These are phyloP conservation scores for Andrena flavipes DNA, from an alignment of 2,888 invertebrate genomes.

Conservation along the genomic window DNA sequence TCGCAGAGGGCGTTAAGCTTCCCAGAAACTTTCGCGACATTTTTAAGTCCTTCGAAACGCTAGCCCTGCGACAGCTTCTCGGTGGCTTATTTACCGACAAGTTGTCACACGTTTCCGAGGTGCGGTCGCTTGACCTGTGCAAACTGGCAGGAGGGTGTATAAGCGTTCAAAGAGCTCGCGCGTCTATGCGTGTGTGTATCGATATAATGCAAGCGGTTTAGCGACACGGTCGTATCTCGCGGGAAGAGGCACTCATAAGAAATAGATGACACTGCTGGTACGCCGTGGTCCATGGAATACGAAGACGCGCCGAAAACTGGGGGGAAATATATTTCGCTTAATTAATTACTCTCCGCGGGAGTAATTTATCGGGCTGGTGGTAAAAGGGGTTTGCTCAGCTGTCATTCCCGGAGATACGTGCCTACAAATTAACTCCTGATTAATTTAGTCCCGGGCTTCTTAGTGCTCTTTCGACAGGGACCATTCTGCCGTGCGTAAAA, in stretches of 20 bases:
- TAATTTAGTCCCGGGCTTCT: slow-evolving; percentile 1
- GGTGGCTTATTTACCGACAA: neutral
- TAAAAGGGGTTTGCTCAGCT: neutral
- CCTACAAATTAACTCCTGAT: slow-evolving; percentile 26
- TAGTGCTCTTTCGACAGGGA: neutral
- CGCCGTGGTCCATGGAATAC: slow-evolving; percentile 18
- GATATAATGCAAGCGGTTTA: slow-evolving; percentile 22
- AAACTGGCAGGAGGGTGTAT: slow-evolving; percentile 8
- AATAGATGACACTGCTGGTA: slow-evolving; percentile 17
- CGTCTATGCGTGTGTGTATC: slow-evolving; percentile 14
- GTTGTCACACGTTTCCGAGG: slow-evolving; percentile 1
- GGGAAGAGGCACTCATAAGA: slow-evolving; percentile 31
- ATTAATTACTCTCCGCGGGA: neutral
- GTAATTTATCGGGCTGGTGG: slow-evolving; percentile 7
- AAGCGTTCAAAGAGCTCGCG: slow-evolving; percentile 2
- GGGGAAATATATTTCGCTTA: no score
- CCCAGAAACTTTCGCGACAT: no score
- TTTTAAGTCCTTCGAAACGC: neutral
- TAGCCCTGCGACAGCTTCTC: neutral
- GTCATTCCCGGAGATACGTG: neutral
- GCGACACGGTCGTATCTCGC: slow-evolving; percentile 10
- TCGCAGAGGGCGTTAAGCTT: neutral
- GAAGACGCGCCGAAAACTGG: neutral
- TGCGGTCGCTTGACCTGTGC: no score
- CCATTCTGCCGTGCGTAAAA: neutral